Percentiles rank a stretch among this genome's conserved stretches.
Conservation (phyloP, 2,888 invertebrate genomes). For the Cecidostiba fungosa region DNA sequence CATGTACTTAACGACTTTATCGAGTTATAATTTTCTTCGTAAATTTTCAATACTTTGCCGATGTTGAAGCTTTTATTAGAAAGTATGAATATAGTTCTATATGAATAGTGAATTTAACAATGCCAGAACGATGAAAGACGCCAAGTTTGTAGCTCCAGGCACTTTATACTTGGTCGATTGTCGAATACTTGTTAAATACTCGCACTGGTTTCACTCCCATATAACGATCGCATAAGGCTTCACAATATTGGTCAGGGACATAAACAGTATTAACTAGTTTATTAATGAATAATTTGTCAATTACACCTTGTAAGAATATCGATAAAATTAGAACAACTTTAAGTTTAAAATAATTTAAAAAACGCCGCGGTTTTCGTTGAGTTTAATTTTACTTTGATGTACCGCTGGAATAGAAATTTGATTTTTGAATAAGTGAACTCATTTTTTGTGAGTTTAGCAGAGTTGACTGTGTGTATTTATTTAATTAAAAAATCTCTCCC, state of each 20-base stretch:
- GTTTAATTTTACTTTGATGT: too few relatives aligned
- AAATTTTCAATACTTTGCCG: background rate
- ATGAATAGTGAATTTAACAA: constrained; percentile 42
- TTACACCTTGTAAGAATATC: too few relatives aligned
- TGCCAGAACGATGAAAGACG: constrained; percentile 15
- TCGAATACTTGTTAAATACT: constrained; percentile 23
- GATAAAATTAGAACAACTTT: too few relatives aligned
- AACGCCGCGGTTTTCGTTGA: too few relatives aligned
- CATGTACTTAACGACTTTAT: background rate
- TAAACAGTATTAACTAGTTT: too few relatives aligned
- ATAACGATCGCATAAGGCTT: background rate
- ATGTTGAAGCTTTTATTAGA: background rate
- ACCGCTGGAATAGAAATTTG: too few relatives aligned
- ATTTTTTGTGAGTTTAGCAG: too few relatives aligned
- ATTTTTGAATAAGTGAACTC: too few relatives aligned
- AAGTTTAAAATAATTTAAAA: too few relatives aligned
- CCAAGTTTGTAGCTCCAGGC: background rate
- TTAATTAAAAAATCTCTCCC: too few relatives aligned
- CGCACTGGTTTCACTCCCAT: background rate
- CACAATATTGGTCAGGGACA: background rate
- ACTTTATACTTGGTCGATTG: constrained; percentile 9
- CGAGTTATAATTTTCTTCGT: background rate
- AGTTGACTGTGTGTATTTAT: too few relatives aligned
- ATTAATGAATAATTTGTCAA: too few relatives aligned
- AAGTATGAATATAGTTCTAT: constrained; percentile 28